Base-by-base conservation (phyloP, 2,797 vertebrate species). In the Phaenicophaeus curvirostris region DNA sequence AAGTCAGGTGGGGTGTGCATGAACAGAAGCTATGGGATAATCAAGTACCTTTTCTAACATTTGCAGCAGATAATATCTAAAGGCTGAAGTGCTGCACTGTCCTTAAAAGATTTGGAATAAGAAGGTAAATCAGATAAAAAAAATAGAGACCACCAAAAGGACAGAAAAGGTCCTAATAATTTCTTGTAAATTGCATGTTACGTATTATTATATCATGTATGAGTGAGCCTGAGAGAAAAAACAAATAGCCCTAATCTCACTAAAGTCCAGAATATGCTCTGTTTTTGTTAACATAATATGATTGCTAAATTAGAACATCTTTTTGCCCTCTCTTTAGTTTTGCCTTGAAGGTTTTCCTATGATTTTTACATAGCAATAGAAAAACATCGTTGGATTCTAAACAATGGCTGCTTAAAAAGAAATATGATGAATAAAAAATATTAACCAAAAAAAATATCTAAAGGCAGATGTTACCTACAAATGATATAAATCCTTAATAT, bases 321-420 rank as follows among this genome's bases (percentile, higher is more conserved):
- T 53, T 81, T 9, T 41, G 72, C 41, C 19, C 19, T 86, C 23
- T 39, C 20, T 25, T 63, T 14, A 62, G 6, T 89, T 83, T 68
- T 57, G 55, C 74, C 41, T 62, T 85, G 37, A 78, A 57, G 59
- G 4, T 63, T 93, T 71, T 92, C 48, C 33, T 51, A 31, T 71
- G 62, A 75, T 85, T 67, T 79, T 48, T 86, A 23, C 68, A 73
- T 33, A 88, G 24, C 37, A 83, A 82, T 65, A 63, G 53, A 74
- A 86, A 93, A 46, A 51, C 71, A 62, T 84, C 13, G 54, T 18
- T 91, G 73, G 65, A 86, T 85, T 85, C 33, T 65, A 62, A 86
- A 95, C 61, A 94, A 93, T 94, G 89, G 31, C 63, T 58, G 88
- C 61, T 55, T 91, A 87, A 93, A 71, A 41, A 88, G n/a, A 92